These are phyloP conservation scores for Ictalurus furcatus DNA, from an alignment of 2,113 vertebrate genomes.

Conservation along the genomic window DNA sequence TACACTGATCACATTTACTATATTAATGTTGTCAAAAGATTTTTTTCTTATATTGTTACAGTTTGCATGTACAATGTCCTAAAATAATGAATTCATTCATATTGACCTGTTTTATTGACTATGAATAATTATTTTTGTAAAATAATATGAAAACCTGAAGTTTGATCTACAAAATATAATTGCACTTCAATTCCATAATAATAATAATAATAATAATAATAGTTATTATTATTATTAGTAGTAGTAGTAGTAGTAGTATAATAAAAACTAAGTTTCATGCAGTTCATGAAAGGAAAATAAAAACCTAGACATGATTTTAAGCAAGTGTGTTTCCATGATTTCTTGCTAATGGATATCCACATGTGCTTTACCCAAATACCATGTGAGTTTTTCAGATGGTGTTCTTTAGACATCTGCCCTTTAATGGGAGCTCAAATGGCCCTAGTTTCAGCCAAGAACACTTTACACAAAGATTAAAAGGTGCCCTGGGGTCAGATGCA, in stretches of 20 bases:
- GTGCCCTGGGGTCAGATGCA: constrained; percentile 28
- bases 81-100: background rate
- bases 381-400: background rate
- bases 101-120: background rate
- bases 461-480: constrained; percentile 17
- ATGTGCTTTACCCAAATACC: background rate
- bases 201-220: too few relatives aligned
- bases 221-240: too few relatives aligned
- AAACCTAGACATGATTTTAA: background rate
- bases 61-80: background rate
- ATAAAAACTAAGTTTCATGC: background rate
- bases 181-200: background rate
- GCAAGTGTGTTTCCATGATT: background rate
- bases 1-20: background rate
- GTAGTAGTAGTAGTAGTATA: too few relatives aligned
- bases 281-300: background rate
- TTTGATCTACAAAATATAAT: background rate
- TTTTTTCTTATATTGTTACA: background rate
- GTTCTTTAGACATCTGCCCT: constrained; percentile 42
- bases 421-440: constrained; percentile 36
- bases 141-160: background rate
- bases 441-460: constrained; percentile 12
- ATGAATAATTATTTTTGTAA: background rate
- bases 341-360: constrained; percentile 24
- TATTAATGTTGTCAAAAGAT: background rate